Evolutionary conservation across 2,888 invertebrate genomes (phyloP).

Genomic region (Bellardia bayeri): DNA sequence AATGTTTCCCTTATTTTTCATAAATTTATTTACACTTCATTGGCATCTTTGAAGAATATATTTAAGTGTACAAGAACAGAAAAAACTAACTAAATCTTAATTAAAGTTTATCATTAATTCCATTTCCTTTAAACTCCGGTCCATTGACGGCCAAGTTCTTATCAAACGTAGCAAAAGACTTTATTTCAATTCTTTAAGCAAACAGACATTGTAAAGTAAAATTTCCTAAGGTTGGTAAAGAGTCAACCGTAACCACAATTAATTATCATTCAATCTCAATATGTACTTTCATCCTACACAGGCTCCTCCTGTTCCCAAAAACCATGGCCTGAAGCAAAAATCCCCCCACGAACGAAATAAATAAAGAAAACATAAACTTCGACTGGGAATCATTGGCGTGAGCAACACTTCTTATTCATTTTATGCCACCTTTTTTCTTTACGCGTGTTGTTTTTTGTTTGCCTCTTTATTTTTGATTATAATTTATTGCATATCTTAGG

Average conservation of each 20-base stretch:
- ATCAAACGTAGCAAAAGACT: neutral
- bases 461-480: conserved; percentile 40
- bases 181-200: conserved; percentile 20
- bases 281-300: neutral
- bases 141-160: neutral
- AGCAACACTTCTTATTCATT: conserved; percentile 55
- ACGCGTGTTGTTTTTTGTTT: neutral
- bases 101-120: conserved; percentile 26
- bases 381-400: conserved; percentile 24
- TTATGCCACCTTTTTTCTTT: conserved; percentile 34
- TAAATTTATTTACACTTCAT: neutral
- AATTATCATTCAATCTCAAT: conserved; percentile 55
- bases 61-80: neutral
- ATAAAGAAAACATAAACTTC: conserved; percentile 15
- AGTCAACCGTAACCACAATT: conserved; percentile 50
- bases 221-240: conserved; percentile 5
- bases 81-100: conserved; percentile 7
- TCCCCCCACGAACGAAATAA: neutral
- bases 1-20: neutral
- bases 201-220: conserved; percentile 1
- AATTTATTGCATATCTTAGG: conserved; percentile 65
- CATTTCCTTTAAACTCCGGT: neutral
- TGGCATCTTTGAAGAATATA: neutral
- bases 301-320: neutral
- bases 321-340: neutral